Conservation (phyloP, 2,888 invertebrate species). For the Apodemia mormo region DNA sequence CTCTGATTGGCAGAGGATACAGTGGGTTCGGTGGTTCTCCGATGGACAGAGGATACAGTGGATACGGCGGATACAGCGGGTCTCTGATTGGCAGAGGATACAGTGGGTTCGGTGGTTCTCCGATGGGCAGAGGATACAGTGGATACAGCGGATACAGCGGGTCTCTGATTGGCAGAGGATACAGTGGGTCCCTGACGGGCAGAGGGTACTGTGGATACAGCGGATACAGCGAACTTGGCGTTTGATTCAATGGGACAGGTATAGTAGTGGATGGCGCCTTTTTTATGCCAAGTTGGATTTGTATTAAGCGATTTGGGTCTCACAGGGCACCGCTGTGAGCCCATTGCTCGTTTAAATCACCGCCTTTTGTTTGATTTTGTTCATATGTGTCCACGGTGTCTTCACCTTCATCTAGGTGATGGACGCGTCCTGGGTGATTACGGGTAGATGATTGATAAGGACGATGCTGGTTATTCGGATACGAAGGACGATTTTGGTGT, state of each 20-base stretch:
- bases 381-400: neutral
- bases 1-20: too few species aligned
- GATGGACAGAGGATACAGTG: too few species aligned
- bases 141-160: too few species aligned
- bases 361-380: neutral
- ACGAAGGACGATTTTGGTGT: neutral
- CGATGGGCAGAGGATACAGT: too few species aligned
- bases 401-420: neutral
- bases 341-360: slow-evolving; percentile 6
- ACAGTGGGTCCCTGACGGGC: too few species aligned
- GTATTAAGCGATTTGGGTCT: neutral
- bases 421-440: neutral
- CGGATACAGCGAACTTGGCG: neutral
- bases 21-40: too few species aligned
- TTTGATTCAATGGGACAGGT: neutral
- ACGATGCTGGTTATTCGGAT: neutral
- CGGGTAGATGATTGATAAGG: neutral
- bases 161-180: too few species aligned
- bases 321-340: slow-evolving; percentile 12
- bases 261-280: neutral
- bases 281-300: neutral
- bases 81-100: too few species aligned
- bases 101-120: too few species aligned
- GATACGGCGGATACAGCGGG: too few species aligned
- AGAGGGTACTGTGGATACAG: too few species aligned